phyloP scores from a whole-genome alignment of 2,888 invertebrate genomes.

The Mamestra brassicae region DNA sequence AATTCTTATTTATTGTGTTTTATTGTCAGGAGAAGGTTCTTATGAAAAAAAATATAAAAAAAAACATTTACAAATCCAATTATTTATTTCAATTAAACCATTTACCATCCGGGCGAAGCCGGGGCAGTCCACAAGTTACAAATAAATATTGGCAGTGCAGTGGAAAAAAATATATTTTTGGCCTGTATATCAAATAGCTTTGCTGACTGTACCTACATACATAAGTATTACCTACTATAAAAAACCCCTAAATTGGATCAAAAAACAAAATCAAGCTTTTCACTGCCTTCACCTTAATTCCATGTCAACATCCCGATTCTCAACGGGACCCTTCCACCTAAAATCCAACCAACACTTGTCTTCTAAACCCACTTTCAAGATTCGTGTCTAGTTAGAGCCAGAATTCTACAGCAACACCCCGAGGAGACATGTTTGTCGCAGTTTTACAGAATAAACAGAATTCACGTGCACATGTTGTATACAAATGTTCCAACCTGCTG shows the following conservation, averaged over 20 bases:
- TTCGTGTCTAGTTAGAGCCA: conserved; percentile 25
- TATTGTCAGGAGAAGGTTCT: too few relatives aligned
- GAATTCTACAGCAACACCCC: conserved; percentile 22
- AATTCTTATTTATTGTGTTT: too few relatives aligned
- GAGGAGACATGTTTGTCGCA: conserved; percentile 35
- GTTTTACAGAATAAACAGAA: conserved; percentile 35
- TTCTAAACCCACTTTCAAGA: conserved; percentile 10
- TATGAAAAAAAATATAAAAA: too few relatives aligned
- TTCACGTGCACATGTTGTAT: not conserved
- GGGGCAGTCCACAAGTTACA: too few relatives aligned
- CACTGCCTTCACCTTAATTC: not conserved
- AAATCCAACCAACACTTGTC: not conserved
- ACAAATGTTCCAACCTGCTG: conserved; percentile 33
- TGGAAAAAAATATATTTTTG: too few relatives aligned
- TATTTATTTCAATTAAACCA: too few relatives aligned
- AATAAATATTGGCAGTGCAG: too few relatives aligned
- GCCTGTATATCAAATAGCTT: too few relatives aligned
- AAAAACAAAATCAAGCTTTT: not conserved
- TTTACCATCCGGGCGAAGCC: too few relatives aligned
- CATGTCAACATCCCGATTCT: not conserved
- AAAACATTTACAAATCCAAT: too few relatives aligned
- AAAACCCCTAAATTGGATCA: not conserved
- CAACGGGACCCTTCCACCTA: not conserved
- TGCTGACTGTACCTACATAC: too few relatives aligned
- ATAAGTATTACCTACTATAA: too few relatives aligned